Conservation (phyloP, 2,113 vertebrate species). For the Cromileptes altivelis region DNA sequence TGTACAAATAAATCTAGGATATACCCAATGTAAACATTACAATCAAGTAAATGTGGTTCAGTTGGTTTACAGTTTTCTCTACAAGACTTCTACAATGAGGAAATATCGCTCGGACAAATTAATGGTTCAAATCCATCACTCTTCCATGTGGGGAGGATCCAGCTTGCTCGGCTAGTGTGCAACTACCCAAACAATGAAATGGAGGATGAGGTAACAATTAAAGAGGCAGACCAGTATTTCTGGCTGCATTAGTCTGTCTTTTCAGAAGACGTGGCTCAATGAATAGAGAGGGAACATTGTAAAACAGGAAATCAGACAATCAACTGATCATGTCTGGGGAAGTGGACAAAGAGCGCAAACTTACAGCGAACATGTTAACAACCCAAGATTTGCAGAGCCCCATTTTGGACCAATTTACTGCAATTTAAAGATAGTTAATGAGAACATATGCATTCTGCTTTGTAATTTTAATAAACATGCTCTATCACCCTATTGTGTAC, state of each 20-base stretch:
- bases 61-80: not conserved
- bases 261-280: conserved; percentile 38
- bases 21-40: conserved; percentile 5
- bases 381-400: no score
- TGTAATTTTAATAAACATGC: not conserved
- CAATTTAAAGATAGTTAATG: not conserved
- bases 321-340: conserved; percentile 32
- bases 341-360: conserved; percentile 34
- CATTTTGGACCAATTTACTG: not conserved
- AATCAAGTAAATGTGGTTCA: not conserved
- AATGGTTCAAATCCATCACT: conserved; percentile 21
- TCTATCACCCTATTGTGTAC: not conserved
- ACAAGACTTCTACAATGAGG: not conserved
- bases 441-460: not conserved
- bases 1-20: conserved; percentile 3
- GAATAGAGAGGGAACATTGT: conserved; percentile 52
- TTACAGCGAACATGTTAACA: not conserved
- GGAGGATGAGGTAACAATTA: conserved; percentile 52
- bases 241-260: conserved; percentile 42
- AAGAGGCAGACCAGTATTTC: conserved; percentile 67
- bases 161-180: conserved; percentile 17
- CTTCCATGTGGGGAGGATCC: conserved; percentile 38
- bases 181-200: conserved; percentile 57
- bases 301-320: conserved; percentile 71
- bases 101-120: conserved; percentile 10